A percentile compares a stretch with the other conserved stretches of the same genome.
Evolutionary conservation across 2,888 invertebrate genomes (phyloP).

Genomic region (Drosophila niveifrons): DNA sequence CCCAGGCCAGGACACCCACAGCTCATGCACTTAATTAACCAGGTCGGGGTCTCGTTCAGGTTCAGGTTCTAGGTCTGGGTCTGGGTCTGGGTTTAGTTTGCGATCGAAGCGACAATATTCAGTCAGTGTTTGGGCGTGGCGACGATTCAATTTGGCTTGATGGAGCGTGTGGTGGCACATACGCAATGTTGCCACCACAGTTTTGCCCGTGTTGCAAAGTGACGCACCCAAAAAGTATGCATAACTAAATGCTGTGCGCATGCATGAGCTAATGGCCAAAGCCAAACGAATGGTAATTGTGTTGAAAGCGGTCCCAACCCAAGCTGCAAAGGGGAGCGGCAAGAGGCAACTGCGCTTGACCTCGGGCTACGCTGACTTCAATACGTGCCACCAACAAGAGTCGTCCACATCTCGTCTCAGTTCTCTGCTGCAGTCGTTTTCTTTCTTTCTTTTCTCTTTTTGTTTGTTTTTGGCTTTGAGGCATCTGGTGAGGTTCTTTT

Average conservation of each 20-base stretch:
- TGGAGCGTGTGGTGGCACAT: constrained; percentile 14
- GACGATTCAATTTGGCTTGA: constrained; percentile 40
- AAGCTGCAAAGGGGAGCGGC: background rate
- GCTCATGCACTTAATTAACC: constrained; percentile 61
- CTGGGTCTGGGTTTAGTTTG: constrained; percentile 6
- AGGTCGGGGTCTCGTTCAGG: background rate
- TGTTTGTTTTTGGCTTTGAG: constrained; percentile 21
- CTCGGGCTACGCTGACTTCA: constrained; percentile 19
- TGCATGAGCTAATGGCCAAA: constrained; percentile 13
- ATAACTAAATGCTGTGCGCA: constrained; percentile 9
- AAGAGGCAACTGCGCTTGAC: constrained; percentile 30
- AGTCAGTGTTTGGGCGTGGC: constrained; percentile 29
- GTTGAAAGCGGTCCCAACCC: constrained; percentile 9
- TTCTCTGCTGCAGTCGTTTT: background rate
- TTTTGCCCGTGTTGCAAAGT: constrained; percentile 1
- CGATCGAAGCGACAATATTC: constrained; percentile 7
- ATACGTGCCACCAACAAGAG: constrained; percentile 14
- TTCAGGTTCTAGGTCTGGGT: constrained; percentile 7
- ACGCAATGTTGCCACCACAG: background rate
- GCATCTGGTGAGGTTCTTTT: constrained; percentile 28
- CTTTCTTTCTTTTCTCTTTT: background rate
- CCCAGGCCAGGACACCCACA: constrained; percentile 16
- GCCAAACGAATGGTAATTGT: constrained; percentile 37
- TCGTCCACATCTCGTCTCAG: constrained; percentile 2
- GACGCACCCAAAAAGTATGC: constrained; percentile 30